Conservation (phyloP, 2,888 invertebrate species). For the Luperina nickerlii region DNA sequence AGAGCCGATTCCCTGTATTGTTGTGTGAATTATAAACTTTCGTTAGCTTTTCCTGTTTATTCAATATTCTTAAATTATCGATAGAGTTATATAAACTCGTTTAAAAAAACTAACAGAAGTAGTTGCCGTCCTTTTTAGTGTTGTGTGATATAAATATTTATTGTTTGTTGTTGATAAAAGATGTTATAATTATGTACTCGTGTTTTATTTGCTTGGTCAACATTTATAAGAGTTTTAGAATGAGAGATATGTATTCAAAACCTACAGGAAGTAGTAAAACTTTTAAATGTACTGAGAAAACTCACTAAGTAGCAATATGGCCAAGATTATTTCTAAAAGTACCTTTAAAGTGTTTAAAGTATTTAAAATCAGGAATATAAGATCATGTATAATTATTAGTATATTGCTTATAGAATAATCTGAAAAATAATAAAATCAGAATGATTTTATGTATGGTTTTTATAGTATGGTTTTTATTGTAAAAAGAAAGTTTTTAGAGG, state of each 20-base stretch:
- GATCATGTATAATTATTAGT: not conserved
- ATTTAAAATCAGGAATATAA: not conserved
- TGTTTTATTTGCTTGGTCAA: slow-evolving; percentile 18
- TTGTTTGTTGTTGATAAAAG: slow-evolving; percentile 14
- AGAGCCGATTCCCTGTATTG: not conserved
- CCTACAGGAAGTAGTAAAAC: not conserved
- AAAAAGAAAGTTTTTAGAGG: too few relatives aligned
- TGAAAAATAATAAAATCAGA: too few relatives aligned
- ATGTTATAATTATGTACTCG: slow-evolving; percentile 8
- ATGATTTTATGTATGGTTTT: too few relatives aligned
- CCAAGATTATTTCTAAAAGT: not conserved
- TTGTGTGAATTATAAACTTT: slow-evolving; percentile 3
- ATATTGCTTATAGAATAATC: too few relatives aligned
- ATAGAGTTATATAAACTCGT: not conserved
- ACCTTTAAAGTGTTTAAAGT: too few relatives aligned
- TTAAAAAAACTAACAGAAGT: not conserved
- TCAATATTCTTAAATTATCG: not conserved
- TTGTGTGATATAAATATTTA: slow-evolving; percentile 38
- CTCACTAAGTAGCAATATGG: not conserved
- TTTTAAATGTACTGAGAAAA: not conserved
- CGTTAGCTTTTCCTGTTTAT: not conserved
- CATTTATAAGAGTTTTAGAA: slow-evolving; percentile 6
- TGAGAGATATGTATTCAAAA: not conserved
- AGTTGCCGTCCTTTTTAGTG: slow-evolving; percentile 50
- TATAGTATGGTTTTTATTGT: too few relatives aligned